These are phyloP conservation scores for Buathra laborator DNA, from an alignment of 2,888 invertebrate species.

Conservation along the genomic window DNA sequence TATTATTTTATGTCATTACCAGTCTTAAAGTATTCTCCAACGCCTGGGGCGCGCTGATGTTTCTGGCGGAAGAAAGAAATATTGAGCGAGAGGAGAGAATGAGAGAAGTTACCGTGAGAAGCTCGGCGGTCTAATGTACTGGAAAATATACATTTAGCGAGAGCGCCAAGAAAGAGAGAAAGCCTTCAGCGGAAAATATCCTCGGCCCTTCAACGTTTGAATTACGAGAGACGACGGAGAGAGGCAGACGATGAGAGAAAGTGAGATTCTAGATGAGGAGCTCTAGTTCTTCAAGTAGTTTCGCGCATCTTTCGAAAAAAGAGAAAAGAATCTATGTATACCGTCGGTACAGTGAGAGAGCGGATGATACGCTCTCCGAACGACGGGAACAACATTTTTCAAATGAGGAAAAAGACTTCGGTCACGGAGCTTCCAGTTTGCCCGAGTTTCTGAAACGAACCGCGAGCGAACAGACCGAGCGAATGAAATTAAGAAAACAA, in stretches of 20 bases:
- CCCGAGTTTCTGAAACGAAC: slow-evolving; percentile 33
- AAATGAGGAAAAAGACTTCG: slow-evolving; percentile 49
- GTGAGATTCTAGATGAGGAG: slow-evolving; percentile 30
- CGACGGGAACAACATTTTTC: slow-evolving; percentile 50
- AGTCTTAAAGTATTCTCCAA: background rate
- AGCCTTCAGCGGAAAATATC: slow-evolving; percentile 39
- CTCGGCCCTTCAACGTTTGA: background rate
- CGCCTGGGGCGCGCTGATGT: background rate
- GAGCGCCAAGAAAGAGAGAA: slow-evolving; percentile 42
- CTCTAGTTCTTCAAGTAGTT: slow-evolving; percentile 43
- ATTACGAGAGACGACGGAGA: slow-evolving; percentile 17
- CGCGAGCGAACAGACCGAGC: background rate
- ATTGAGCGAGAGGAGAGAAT: slow-evolving; percentile 55
- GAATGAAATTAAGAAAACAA: slow-evolving; percentile 11
- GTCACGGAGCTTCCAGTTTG: slow-evolving; percentile 38
- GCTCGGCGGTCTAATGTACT: slow-evolving; percentile 75
- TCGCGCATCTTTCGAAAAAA: slow-evolving; percentile 41
- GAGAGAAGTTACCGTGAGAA: slow-evolving; percentile 66
- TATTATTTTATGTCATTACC: background rate
- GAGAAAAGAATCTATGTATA: slow-evolving; percentile 1
- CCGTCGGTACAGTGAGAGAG: background rate
- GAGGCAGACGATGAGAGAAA: slow-evolving; percentile 4
- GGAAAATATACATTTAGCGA: slow-evolving; percentile 77
- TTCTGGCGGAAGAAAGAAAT: slow-evolving; percentile 43
- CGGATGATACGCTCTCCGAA: slow-evolving; percentile 11